Evolutionary conservation across 2,888 invertebrate genomes (phyloP).

Genomic region (Mesoligia furuncula): DNA sequence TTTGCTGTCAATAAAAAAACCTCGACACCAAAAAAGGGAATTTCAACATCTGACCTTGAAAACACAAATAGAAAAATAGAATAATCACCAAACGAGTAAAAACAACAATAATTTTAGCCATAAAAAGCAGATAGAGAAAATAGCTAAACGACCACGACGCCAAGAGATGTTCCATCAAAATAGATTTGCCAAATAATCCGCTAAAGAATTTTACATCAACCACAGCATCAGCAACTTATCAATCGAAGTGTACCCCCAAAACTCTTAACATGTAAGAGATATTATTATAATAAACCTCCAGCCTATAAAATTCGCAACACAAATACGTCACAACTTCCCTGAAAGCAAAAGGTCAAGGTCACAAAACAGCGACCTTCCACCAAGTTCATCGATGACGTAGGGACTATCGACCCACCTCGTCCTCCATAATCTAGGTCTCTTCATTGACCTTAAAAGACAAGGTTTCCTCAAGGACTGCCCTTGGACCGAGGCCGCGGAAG

Average conservation of each 20-base stretch:
- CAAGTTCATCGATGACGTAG: conserved; percentile 55
- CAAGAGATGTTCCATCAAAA: neutral
- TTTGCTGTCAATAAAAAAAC: neutral
- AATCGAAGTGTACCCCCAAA: neutral
- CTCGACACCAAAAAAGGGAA: neutral
- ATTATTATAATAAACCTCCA: neutral
- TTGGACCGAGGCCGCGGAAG: conserved; percentile 61
- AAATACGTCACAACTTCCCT: conserved; percentile 16
- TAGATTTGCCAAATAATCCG: no score
- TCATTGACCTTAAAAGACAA: conserved; percentile 53
- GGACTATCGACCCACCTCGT: conserved; percentile 42
- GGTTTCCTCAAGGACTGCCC: conserved; percentile 56
- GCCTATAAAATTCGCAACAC: neutral
- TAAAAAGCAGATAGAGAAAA: neutral
- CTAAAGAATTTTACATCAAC: neutral
- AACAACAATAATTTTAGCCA: neutral
- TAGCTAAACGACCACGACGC: neutral
- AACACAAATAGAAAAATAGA: neutral
- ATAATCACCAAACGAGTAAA: neutral
- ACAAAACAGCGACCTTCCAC: conserved; percentile 23
- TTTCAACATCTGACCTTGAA: neutral
- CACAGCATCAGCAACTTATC: neutral
- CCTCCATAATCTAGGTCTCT: conserved; percentile 43
- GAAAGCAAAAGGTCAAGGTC: conserved; percentile 34
- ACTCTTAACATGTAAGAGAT: neutral